Percentiles rank a stretch among this genome's conserved stretches.
Evolutionary conservation across 2,113 vertebrate genomes (phyloP).

Genomic region (Nerophis ophidion): DNA sequence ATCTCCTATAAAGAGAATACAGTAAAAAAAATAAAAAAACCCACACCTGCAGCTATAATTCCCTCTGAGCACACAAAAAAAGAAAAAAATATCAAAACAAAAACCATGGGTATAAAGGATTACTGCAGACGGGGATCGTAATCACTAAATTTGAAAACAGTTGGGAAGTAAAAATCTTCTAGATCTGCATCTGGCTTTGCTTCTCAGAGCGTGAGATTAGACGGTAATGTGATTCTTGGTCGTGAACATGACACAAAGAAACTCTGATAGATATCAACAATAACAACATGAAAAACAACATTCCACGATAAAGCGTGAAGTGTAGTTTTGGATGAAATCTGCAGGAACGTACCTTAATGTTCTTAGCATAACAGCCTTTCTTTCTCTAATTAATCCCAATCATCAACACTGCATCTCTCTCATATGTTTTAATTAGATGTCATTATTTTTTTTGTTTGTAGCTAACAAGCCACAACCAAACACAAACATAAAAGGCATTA

Average conservation of each 20-base stretch:
- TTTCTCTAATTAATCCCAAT: not conserved
- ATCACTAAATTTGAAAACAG: constrained; percentile 53
- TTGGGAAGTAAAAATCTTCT: constrained; percentile 52
- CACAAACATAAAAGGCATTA: too few species aligned
- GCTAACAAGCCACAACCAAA: too few species aligned
- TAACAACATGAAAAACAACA: constrained; percentile 23
- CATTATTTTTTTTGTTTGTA: not conserved
- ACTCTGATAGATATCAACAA: constrained; percentile 50
- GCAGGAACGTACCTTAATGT: constrained; percentile 7
- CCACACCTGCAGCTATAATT: constrained; percentile 12
- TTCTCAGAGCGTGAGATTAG: constrained; percentile 61
- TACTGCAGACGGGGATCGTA: constrained; percentile 50
- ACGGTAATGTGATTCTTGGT: constrained; percentile 55
- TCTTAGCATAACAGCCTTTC: constrained; percentile 3
- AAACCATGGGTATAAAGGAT: constrained; percentile 47
- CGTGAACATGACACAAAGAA: constrained; percentile 63
- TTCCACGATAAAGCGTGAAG: constrained; percentile 45
- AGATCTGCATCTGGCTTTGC: constrained; percentile 58
- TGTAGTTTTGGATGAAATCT: constrained; percentile 34
- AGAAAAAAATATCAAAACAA: constrained; percentile 37
- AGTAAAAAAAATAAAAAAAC: constrained; percentile 21
- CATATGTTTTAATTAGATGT: not conserved
- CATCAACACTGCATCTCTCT: not conserved
- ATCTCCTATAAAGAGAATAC: constrained; percentile 11
- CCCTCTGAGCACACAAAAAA: constrained; percentile 18